Percentiles rank a stretch among this genome's conserved stretches.
Conservation (phyloP, 2,797 vertebrate species). For the Fistularia tabacaria region DNA sequence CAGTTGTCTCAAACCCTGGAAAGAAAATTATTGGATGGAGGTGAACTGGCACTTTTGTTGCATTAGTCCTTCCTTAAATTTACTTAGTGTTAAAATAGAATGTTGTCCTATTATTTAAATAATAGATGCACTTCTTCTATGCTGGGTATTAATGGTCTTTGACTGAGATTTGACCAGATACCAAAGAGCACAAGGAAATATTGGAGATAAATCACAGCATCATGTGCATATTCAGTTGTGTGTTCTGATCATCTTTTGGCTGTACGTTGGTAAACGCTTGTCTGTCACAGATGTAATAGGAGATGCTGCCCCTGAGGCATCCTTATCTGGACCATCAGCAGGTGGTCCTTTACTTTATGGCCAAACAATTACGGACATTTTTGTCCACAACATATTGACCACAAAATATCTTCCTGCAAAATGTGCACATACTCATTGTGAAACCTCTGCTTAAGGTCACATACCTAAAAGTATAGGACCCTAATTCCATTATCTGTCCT, state of each 20-base stretch:
- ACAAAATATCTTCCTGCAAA: slow-evolving; percentile 5
- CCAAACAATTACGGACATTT: slow-evolving; percentile 15
- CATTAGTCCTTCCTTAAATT: too few relatives aligned
- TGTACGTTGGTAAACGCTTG: slow-evolving; percentile 27
- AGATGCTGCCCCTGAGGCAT: slow-evolving; percentile 27
- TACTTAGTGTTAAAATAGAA: too few relatives aligned
- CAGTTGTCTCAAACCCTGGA: too few relatives aligned
- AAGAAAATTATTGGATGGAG: too few relatives aligned
- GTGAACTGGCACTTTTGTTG: too few relatives aligned
- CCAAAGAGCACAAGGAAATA: slow-evolving; percentile 4
- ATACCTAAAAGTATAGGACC: slow-evolving; percentile 53
- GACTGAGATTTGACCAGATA: background rate
- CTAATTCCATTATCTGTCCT: slow-evolving; percentile 12
- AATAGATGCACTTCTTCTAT: slow-evolving; percentile 17
- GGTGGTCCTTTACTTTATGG: slow-evolving; percentile 58
- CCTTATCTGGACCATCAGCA: slow-evolving; percentile 65
- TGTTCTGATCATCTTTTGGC: slow-evolving; percentile 36
- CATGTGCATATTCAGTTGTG: slow-evolving; percentile 30
- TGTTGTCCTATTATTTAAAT: too few relatives aligned
- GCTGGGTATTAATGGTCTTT: slow-evolving; percentile 10
- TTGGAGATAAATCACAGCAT: slow-evolving; percentile 14
- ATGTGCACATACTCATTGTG: slow-evolving; percentile 17
- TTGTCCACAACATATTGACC: too few relatives aligned
- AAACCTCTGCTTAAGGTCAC: slow-evolving; percentile 43
- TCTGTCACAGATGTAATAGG: slow-evolving; percentile 50